Conservation (phyloP, 2,113 vertebrate genomes). For the Pteruthius melanotis region DNA sequence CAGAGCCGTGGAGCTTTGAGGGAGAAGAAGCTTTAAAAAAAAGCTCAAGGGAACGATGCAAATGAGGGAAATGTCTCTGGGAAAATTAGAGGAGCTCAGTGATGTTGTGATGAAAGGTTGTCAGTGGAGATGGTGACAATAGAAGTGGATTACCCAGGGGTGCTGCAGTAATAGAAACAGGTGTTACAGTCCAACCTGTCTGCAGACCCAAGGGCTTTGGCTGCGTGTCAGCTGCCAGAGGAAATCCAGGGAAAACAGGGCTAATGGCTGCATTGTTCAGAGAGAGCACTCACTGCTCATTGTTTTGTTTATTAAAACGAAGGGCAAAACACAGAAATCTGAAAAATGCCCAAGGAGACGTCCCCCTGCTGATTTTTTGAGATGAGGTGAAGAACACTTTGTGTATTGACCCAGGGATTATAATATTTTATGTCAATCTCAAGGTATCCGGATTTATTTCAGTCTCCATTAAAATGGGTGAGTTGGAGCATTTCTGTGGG, state of each 20-base stretch:
- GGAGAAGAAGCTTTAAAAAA: slow-evolving; percentile 7
- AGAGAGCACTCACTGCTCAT: rapidly evolving
- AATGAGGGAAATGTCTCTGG: slow-evolving; percentile 59
- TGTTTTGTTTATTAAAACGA: background rate
- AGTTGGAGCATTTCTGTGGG: background rate
- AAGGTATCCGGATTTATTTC: background rate
- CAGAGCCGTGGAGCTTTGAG: slow-evolving; percentile 61
- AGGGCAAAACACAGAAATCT: background rate
- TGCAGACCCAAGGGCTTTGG: slow-evolving; percentile 8
- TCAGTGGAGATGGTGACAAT: slow-evolving; percentile 68
- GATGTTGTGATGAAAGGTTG: slow-evolving; percentile 74
- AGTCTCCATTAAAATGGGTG: background rate
- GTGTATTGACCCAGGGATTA: background rate
- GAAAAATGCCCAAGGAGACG: background rate
- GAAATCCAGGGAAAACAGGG: background rate
- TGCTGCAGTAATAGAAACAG: slow-evolving; percentile 47
- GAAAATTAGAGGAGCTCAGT: slow-evolving; percentile 67
- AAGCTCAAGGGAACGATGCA: slow-evolving; percentile 58
- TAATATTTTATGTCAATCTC: background rate
- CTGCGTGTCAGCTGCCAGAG: slow-evolving; percentile 1
- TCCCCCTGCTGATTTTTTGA: background rate
- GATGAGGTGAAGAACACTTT: background rate
- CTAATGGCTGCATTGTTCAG: slow-evolving; percentile 46
- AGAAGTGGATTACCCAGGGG: slow-evolving; percentile 66
- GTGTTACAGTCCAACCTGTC: slow-evolving; percentile 56